phyloP scores from a whole-genome alignment of 2,888 invertebrate genomes.

The Zygaena filipendulae region DNA sequence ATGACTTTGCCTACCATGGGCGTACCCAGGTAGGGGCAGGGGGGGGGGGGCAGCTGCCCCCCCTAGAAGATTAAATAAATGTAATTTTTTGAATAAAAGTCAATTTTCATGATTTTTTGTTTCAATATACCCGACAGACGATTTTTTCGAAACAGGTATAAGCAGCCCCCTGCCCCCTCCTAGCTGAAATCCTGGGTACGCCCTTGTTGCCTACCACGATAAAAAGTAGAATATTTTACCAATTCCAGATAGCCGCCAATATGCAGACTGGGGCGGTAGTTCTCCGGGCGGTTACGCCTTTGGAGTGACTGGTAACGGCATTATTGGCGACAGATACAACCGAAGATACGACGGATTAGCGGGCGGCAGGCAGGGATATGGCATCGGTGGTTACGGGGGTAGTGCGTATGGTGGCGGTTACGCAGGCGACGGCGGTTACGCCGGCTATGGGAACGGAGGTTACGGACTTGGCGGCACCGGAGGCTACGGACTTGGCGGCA shows the following conservation, averaged over 20 bases:
- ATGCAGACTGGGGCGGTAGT: slow-evolving; percentile 41
- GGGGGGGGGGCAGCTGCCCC: too few species aligned
- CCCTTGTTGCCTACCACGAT: too few species aligned
- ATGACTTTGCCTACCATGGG: too few species aligned
- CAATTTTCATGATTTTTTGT: too few species aligned
- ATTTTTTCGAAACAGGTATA: too few species aligned
- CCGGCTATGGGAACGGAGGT: slow-evolving; percentile 9
- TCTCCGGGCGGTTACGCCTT: slow-evolving; percentile 30
- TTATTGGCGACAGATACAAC: slow-evolving; percentile 15
- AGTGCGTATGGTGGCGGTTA: slow-evolving; percentile 11
- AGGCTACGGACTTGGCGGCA: slow-evolving; percentile 11
- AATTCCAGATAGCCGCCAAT: slow-evolving; percentile 21
- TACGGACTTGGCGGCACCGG: slow-evolving; percentile 13
- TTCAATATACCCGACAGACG: too few species aligned
- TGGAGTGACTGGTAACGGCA: slow-evolving; percentile 20
- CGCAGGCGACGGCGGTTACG: slow-evolving; percentile 16
- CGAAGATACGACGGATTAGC: slow-evolving; percentile 14
- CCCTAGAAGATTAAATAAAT: too few species aligned
- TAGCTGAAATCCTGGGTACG: too few species aligned
- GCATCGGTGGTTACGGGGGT: slow-evolving; percentile 16
- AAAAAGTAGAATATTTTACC: too few species aligned
- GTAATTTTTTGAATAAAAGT: too few species aligned
- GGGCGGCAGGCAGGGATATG: slow-evolving; percentile 14
- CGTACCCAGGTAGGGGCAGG: too few species aligned
- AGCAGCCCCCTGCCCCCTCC: too few species aligned